These are phyloP conservation scores for Heteromurus nitidus DNA, from an alignment of 2,888 invertebrate species.

Conservation along the genomic window DNA sequence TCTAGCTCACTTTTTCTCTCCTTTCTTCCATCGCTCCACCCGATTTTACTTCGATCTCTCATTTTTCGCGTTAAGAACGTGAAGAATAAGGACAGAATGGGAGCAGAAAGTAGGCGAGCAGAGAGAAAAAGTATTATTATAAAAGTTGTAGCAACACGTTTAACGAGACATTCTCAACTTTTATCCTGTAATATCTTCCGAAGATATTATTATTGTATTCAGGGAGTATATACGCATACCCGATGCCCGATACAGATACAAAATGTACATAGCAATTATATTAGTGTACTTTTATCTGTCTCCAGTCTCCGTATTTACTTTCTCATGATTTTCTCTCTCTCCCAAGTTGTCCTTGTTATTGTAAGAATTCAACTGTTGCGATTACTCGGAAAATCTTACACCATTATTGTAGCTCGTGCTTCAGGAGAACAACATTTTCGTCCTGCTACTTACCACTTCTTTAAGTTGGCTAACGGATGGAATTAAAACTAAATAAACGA, in stretches of 20 bases:
- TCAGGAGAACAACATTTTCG: background rate
- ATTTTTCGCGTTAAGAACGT: background rate
- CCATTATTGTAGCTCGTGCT: background rate
- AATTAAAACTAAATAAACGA: conserved; percentile 20
- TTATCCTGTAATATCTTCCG: too few relatives aligned
- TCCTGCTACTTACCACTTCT: conserved; percentile 3
- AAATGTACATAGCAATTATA: background rate
- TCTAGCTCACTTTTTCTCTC: conserved; percentile 16
- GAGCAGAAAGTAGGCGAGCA: background rate
- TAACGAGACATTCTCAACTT: conserved; percentile 9
- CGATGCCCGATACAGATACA: too few relatives aligned
- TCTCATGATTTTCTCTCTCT: background rate
- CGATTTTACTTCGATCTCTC: conserved; percentile 25
- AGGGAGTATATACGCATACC: too few relatives aligned
- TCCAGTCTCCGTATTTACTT: background rate
- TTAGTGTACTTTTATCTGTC: background rate
- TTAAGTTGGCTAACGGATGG: conserved; percentile 27
- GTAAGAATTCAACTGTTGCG: conserved; percentile 12
- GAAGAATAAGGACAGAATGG: conserved; percentile 10
- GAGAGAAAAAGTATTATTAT: conserved; percentile 6
- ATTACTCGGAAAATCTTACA: background rate
- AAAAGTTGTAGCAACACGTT: background rate
- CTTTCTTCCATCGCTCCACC: conserved; percentile 2
- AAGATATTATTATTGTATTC: too few relatives aligned
- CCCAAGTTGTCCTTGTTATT: background rate